phyloP scores from a whole-genome alignment of 2,113 vertebrate species.

The Catharus minimus region DNA sequence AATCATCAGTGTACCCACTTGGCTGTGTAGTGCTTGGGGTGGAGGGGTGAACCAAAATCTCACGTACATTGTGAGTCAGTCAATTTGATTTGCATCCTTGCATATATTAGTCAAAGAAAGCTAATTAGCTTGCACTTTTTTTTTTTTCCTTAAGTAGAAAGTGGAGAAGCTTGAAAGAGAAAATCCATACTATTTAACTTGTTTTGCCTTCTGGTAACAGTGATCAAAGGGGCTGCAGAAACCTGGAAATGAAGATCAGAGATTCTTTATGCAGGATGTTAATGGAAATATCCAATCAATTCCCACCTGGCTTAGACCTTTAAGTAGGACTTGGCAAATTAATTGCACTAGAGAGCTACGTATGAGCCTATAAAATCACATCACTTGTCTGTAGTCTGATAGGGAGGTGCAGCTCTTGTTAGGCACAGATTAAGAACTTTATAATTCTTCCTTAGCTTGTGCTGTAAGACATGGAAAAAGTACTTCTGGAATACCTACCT shows the following conservation, averaged over 20 bases:
- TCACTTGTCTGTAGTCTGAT: not conserved
- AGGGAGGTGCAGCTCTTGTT: not conserved
- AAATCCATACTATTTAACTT: constrained; percentile 23
- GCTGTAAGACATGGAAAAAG: not conserved
- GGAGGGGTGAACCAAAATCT: not conserved
- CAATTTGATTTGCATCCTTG: not conserved
- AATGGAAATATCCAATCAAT: constrained; percentile 40
- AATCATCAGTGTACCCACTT: not conserved
- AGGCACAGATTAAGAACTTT: not conserved
- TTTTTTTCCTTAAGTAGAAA: not conserved
- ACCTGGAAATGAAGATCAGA: constrained; percentile 45
- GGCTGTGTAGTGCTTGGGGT: not conserved
- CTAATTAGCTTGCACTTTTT: not conserved
- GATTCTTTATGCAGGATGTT: constrained; percentile 17
- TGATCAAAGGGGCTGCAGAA: constrained; percentile 37
- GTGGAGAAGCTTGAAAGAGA: constrained; percentile 10
- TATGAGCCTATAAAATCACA: not conserved
- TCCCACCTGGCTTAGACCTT: constrained; percentile 39
- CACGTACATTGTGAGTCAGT: not conserved
- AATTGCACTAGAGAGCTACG: not conserved
- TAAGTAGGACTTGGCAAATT: constrained; percentile 44
- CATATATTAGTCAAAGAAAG: not conserved
- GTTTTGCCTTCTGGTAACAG: constrained; percentile 24
- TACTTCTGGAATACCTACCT: not conserved
- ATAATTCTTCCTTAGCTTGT: not conserved